Evolutionary conservation across 2,797 vertebrate species (phyloP), one percentile per base, ranked within the genome.

Genomic region (Anguilla obscura): DNA sequence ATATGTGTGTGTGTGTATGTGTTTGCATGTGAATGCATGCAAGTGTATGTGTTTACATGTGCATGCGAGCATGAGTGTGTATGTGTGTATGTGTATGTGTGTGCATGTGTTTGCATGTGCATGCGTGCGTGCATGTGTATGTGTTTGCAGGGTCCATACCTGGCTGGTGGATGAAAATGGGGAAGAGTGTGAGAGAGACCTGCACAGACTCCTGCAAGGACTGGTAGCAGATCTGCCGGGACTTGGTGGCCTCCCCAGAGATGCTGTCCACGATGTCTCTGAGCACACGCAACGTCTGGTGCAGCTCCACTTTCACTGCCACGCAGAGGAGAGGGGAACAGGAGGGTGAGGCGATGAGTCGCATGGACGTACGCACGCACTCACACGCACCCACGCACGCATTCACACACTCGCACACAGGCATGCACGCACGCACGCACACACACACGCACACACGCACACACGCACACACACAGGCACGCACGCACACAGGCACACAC

Each of bases 221-320:
- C 95, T 99, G 98, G 91, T 99, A 99, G 93, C 98, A 99, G 93
- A 99, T 98, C 96, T 99, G 99, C 6, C 98, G 97, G 9, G 99
- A 98, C 93, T 99, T 99, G 90, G 98, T 99, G 90, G 98, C 97
- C 91, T 99, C 98, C 84, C 97, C 97, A 0, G 98, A 98, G 91
- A 99, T 96, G 90, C 97, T 99, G 93, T 98, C 97, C 88, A 99
- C 99, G 0, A 99, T 94, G 87, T 99, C 98, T 93, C 96, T 96
- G 90, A 99, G 94, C 89, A 99, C 96, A 50, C 97, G 96, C 36
- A 99, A 96, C 0, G 98, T 98, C 95, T 98, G 98, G 90, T 98
- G 98, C 90, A 99, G 97, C 82, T 98, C 95, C 27, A 94, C 93
- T 95, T 99, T 99, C 92, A 97, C 98, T 99, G 92, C 76, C 86